Evolutionary conservation across 2,888 invertebrate species (phyloP).

Genomic region (Tinea semifulvella): DNA sequence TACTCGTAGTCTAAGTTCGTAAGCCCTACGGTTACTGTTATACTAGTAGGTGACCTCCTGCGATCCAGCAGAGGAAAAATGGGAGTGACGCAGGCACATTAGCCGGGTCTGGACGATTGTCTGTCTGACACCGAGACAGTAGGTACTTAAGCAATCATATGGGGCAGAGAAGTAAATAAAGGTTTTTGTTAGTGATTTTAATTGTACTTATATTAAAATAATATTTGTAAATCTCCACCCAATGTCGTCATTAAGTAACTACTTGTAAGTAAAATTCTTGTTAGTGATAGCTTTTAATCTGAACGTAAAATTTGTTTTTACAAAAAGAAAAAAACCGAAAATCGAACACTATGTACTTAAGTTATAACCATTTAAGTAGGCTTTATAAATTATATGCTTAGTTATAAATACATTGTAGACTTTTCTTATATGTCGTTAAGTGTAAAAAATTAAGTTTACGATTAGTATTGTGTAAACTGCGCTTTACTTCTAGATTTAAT

Average conservation of each 20-base stretch:
- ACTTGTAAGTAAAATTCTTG: conserved; percentile 53
- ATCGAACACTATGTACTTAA: conserved; percentile 66
- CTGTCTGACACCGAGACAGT: too few species aligned
- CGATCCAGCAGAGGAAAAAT: too few species aligned
- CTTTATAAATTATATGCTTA: conserved; percentile 65
- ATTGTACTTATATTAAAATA: conserved; percentile 12
- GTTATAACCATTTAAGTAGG: conserved; percentile 62
- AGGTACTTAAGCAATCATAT: too few species aligned
- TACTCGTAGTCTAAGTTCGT: too few species aligned
- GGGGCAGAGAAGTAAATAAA: too few species aligned
- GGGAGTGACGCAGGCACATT: too few species aligned
- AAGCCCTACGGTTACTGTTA: too few species aligned
- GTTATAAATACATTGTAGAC: conserved; percentile 47
- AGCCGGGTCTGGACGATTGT: too few species aligned
- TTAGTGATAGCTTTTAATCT: conserved; percentile 40
- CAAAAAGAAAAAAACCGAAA: conserved; percentile 43
- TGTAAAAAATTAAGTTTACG: conserved; percentile 43
- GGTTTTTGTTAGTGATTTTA: neutral
- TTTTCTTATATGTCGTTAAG: conserved; percentile 36
- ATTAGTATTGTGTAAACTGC: conserved; percentile 45
- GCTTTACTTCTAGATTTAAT: neutral
- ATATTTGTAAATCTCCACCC: neutral
- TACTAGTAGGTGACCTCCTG: too few species aligned
- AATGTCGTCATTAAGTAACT: conserved; percentile 16
- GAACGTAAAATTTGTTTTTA: conserved; percentile 39